Evolutionary conservation across 1,140 invertebrate species (phyloP).

Genomic region (Drosophila suzukii): DNA sequence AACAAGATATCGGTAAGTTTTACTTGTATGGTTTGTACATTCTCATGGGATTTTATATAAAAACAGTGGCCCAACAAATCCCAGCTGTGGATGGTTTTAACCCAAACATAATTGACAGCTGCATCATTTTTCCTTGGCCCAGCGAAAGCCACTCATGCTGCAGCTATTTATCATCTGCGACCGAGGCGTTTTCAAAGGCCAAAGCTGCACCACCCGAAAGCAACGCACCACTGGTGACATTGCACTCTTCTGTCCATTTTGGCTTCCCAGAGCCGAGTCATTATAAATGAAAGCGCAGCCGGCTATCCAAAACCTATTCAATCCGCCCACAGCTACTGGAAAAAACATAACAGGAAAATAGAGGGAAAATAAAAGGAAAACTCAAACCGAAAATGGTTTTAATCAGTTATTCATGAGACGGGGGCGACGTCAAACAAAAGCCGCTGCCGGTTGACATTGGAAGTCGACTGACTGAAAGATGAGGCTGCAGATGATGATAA

Average conservation of each 20-base stretch:
- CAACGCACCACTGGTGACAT: slow-evolving; percentile 33
- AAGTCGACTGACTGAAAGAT: slow-evolving; percentile 48
- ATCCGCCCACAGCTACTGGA: slow-evolving; percentile 9
- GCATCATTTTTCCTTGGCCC: slow-evolving; percentile 44
- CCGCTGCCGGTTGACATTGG: slow-evolving; percentile 76
- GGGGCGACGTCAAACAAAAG: slow-evolving; percentile 77
- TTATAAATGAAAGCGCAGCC: slow-evolving; percentile 73
- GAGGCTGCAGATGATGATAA: slow-evolving; percentile 20
- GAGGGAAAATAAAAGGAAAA: slow-evolving; percentile 36
- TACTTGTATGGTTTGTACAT: not conserved
- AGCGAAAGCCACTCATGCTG: slow-evolving; percentile 14
- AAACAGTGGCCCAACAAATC: slow-evolving; percentile 14
- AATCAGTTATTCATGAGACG: slow-evolving; percentile 81
- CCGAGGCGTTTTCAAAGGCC: slow-evolving; percentile 26
- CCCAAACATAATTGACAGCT: slow-evolving; percentile 40
- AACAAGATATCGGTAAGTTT: too few relatives aligned
- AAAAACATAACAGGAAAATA: slow-evolving; percentile 17
- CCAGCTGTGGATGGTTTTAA: slow-evolving; percentile 9
- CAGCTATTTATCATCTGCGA: slow-evolving; percentile 52
- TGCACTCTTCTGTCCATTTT: slow-evolving; percentile 44
- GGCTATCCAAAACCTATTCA: slow-evolving; percentile 29
- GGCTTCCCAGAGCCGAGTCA: slow-evolving; percentile 52
- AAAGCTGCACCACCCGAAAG: slow-evolving; percentile 12
- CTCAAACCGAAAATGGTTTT: slow-evolving; percentile 76
- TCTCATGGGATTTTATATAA: not conserved